A percentile compares a stretch with the other conserved stretches of the same genome.
phyloP scores from a whole-genome alignment of 2,797 vertebrate species.

The Discoglossus pictus region DNA sequence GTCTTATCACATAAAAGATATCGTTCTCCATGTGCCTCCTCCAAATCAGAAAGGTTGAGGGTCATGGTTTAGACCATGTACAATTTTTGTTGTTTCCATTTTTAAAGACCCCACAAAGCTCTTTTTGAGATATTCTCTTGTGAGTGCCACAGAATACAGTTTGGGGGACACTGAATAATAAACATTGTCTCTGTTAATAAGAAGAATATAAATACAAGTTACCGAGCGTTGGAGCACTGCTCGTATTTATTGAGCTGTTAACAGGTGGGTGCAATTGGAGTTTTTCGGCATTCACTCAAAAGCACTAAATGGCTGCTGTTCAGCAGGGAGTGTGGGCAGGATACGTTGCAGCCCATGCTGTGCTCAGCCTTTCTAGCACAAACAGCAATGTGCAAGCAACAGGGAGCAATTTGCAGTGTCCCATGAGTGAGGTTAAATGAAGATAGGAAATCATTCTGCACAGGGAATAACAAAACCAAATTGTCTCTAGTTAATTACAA shows the following conservation, averaged over 20 bases:
- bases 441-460: constrained; percentile 35
- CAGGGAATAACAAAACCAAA: constrained; percentile 22
- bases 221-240: no score
- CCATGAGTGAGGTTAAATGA: constrained; percentile 37
- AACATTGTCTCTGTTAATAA: no score
- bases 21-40: no score
- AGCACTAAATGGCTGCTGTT: constrained; percentile 22
- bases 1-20: no score
- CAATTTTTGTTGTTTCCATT: no score
- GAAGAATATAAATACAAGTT: no score
- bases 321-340: constrained; percentile 17
- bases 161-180: no score
- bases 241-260: neutral
- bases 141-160: no score
- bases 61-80: no score
- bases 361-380: constrained; percentile 28
- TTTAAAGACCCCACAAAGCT: no score
- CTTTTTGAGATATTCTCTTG: no score
- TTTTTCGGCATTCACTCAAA: neutral
- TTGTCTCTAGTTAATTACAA: constrained; percentile 33
- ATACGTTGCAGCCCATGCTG: constrained; percentile 28
- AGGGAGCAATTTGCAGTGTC: constrained; percentile 46
- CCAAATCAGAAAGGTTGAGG: no score
- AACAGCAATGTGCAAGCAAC: constrained; percentile 32
- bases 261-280: constrained; percentile 11